Evolutionary conservation across 2,888 invertebrate genomes (phyloP).

Genomic region (Eupithecia dodoneata): DNA sequence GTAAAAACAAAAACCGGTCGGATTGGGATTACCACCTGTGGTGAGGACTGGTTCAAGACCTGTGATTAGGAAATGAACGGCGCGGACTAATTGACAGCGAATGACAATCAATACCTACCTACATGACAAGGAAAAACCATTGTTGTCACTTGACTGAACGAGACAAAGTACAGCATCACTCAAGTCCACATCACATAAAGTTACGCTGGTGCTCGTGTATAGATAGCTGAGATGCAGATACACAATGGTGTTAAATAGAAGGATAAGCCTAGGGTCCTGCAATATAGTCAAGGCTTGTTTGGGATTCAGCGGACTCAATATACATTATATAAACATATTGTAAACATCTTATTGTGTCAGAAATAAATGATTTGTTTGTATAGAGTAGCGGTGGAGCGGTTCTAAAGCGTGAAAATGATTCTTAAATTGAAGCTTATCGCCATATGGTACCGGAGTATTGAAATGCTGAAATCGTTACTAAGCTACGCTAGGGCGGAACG

Average conservation of each 20-base stretch:
- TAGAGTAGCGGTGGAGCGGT: not conserved
- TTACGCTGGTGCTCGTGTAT: not conserved
- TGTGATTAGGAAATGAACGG: conserved; percentile 41
- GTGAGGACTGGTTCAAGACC: conserved; percentile 35
- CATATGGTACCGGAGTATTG: conserved; percentile 63
- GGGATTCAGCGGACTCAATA: not conserved
- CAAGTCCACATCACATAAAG: not conserved
- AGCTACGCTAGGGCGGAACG: conserved; percentile 64
- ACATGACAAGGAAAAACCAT: conserved; percentile 37
- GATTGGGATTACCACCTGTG: conserved; percentile 38
- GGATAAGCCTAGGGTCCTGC: not conserved
- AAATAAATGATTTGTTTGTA: not conserved
- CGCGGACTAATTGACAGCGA: conserved; percentile 27
- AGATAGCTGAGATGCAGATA: not conserved
- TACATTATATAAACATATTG: not conserved
- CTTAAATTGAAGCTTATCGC: conserved; percentile 18
- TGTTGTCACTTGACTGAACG: conserved; percentile 15
- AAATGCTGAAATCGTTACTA: conserved; percentile 78
- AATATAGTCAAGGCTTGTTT: not conserved
- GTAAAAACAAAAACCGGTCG: conserved; percentile 36
- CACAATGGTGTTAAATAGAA: not conserved
- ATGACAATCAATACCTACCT: conserved; percentile 17
- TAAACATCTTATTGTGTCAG: not conserved
- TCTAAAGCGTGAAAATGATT: conserved; percentile 7
- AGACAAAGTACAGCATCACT: conserved; percentile 15